These are phyloP conservation scores for Prunella himalayana DNA, from an alignment of 2,113 vertebrate species.

Conservation along the genomic window DNA sequence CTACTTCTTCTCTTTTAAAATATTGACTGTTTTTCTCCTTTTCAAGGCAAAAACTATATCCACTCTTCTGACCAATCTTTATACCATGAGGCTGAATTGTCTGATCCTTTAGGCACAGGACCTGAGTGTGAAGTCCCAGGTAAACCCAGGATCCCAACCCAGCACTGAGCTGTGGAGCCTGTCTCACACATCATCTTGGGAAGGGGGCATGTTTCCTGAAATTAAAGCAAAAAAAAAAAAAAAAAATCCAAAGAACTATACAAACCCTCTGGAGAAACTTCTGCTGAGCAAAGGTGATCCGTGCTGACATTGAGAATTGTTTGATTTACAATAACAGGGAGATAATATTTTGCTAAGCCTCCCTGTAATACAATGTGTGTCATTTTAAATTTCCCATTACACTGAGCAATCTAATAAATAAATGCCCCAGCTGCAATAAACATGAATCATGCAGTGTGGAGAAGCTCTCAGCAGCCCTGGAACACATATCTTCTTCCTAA, in stretches of 20 bases:
- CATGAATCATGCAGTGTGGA: conserved; percentile 55
- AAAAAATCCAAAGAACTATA: neutral
- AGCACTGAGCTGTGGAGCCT: neutral
- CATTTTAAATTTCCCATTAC: conserved; percentile 67
- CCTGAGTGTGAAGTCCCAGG: neutral
- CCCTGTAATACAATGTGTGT: conserved; percentile 61
- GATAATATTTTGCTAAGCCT: conserved; percentile 69
- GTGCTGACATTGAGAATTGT: conserved; percentile 63
- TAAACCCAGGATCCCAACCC: neutral
- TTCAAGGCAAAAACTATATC: neutral
- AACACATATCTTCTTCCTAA: conserved; percentile 40
- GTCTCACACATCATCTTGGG: neutral
- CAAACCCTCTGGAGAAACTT: conserved; percentile 5
- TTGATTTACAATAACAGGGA: conserved; percentile 64
- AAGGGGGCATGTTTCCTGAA: neutral
- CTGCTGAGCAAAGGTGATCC: conserved; percentile 42
- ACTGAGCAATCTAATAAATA: conserved; percentile 63
- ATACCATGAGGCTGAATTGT: neutral
- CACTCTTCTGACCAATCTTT: neutral
- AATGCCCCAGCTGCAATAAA: conserved; percentile 56
- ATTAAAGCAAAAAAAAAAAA: neutral
- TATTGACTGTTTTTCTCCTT: neutral
- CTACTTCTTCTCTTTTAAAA: neutral
- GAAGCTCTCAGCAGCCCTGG: conserved; percentile 38
- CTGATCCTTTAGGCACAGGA: neutral